These are phyloP conservation scores for Nomada goodeniana DNA, from an alignment of 2,888 invertebrate genomes.

Conservation along the genomic window DNA sequence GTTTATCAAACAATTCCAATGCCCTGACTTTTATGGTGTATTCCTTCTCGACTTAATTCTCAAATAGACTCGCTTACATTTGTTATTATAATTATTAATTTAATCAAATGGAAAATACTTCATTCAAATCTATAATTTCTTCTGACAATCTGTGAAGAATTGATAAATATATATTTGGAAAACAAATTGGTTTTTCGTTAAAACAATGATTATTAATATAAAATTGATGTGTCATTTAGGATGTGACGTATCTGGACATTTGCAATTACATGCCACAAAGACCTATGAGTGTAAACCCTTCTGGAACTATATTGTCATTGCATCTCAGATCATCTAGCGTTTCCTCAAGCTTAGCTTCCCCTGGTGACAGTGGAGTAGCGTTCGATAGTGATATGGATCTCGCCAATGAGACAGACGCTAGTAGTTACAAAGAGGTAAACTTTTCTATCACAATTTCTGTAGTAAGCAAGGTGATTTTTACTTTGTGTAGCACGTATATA, in stretches of 20 bases:
- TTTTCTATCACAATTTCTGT: background rate
- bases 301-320: conserved; percentile 80
- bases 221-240: conserved; percentile 69
- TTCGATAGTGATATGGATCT: conserved; percentile 83
- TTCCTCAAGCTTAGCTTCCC: conserved; percentile 87
- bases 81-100: background rate
- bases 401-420: conserved; percentile 82
- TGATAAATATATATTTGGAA: background rate
- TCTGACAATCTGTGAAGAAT: background rate
- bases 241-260: conserved; percentile 83
- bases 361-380: conserved; percentile 91
- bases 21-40: background rate
- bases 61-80: background rate
- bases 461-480: background rate
- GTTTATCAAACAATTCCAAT: background rate
- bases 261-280: conserved; percentile 83
- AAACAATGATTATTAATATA: background rate
- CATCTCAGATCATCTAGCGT: conserved; percentile 81
- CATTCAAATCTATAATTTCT: background rate
- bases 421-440: conserved; percentile 82
- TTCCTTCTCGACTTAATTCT: background rate
- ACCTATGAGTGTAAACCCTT: conserved; percentile 83
- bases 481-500: background rate
- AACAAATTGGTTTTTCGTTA: background rate
- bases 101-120: background rate